Base-by-base conservation (phyloP, 2,113 vertebrate species). In the Vombatus ursinus region DNA sequence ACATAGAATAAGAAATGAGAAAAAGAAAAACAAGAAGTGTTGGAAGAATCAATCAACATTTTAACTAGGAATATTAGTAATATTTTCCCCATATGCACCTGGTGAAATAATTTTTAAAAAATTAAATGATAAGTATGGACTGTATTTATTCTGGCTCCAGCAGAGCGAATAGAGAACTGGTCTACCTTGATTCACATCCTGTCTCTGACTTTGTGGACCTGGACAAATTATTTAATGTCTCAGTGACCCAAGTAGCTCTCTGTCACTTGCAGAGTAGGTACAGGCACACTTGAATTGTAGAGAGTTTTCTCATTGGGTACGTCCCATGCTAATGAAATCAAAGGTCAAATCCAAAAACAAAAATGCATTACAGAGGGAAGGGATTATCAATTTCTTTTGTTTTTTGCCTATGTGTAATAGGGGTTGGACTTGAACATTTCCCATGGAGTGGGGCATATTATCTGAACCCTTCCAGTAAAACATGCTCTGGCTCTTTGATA, bases 61-160 rank as follows among this genome's bases (percentile, higher is more conserved):
- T 61, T 68, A 68, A 68, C 11, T 68, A 68, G 31, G 28, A 68
- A 68, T 68, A 68, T 37, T 4, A 68, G 12, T 68, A 68, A 14
- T 68, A 68, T 68, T 68, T 94, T 94, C 22, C 28, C 50, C 90
- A n/a, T 94, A 61, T 93, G 53, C 93, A 50, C 51, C 92, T 54
- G 16, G 37, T 92, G 50, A 95, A 8, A 93, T 31, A 89, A 31
- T 94, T 94, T 97, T 96, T 94, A 92, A 25, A 93, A 91, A 91
- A 3, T 57, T 94, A 37, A 91, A 90, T 68, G 31, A 3, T 28
- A 68, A 31, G 26, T 37, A 31, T 61, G 57, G 11, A 37, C 28
- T 12, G 3, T 4, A 61, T 61, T 61, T 37, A 28, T 28, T 28
- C 26, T 14, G n/a, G 14, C 14, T n/a, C 68, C 68, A 77, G 68